Percentiles rank a stretch among this genome's conserved stretches.
phyloP scores from a whole-genome alignment of 2,888 invertebrate genomes.

The Chrysopilus asiliformis region DNA sequence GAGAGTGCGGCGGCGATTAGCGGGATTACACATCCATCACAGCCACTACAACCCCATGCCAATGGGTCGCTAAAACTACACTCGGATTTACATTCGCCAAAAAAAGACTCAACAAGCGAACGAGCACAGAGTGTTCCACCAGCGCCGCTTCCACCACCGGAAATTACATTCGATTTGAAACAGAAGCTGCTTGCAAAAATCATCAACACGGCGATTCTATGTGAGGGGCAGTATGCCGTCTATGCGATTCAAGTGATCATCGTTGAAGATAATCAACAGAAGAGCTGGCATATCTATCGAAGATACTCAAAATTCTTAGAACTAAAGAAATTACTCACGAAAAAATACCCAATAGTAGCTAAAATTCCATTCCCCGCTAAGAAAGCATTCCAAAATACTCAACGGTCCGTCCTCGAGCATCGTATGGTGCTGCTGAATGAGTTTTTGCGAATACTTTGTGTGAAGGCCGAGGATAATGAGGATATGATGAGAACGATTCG shows the following conservation, averaged over 20 bases:
- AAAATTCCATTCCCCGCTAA: conserved; percentile 79
- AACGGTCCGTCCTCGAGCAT: conserved; percentile 67
- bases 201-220: conserved; percentile 35
- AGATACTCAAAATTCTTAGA: conserved; percentile 91
- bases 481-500: conserved; percentile 39
- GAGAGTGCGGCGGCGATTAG: background rate
- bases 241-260: conserved; percentile 72
- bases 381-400: conserved; percentile 88
- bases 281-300: conserved; percentile 83
- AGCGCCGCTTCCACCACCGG: conserved; percentile 7
- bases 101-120: no score
- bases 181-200: conserved; percentile 17
- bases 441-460: conserved; percentile 61
- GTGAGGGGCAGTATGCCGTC: conserved; percentile 75
- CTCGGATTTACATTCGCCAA: no score
- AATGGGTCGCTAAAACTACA: no score
- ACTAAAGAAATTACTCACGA: conserved; percentile 54
- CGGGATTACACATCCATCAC: background rate
- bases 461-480: conserved; percentile 42
- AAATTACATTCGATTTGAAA: conserved; percentile 8
- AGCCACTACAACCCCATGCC: no score
- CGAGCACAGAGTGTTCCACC: conserved; percentile 14
- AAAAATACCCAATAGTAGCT: conserved; percentile 54
- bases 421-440: conserved; percentile 68
- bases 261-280: conserved; percentile 48